phyloP scores from a whole-genome alignment of 1,140 invertebrate genomes.

The Copidosoma floridanum region DNA sequence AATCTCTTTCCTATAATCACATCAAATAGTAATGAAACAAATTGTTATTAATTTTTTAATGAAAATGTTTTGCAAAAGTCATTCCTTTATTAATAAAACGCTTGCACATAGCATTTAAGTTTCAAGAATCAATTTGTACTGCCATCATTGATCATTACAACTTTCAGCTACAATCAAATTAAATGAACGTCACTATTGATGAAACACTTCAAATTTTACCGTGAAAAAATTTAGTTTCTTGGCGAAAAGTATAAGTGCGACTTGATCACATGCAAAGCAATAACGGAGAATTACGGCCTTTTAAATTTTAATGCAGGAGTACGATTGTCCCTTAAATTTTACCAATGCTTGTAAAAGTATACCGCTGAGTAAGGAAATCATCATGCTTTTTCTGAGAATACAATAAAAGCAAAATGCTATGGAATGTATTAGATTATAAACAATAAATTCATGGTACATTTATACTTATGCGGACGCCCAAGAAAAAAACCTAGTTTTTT shows the following conservation, averaged over 20 bases:
- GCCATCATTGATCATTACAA: neutral
- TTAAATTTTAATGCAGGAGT: neutral
- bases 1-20: neutral
- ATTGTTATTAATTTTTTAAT: slow-evolving; percentile 14
- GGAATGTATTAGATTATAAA: too few relatives aligned
- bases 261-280: too few relatives aligned
- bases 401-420: too few relatives aligned
- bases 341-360: too few relatives aligned
- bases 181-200: neutral
- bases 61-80: slow-evolving; percentile 9
- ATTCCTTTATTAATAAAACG: slow-evolving; percentile 11
- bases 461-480: too few relatives aligned
- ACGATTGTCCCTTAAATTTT: neutral
- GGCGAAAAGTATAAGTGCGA: too few relatives aligned
- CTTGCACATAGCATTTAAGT: slow-evolving; percentile 15
- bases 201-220: slow-evolving; percentile 7
- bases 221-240: too few relatives aligned
- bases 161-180: slow-evolving; percentile 1
- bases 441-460: too few relatives aligned
- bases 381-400: too few relatives aligned
- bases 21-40: neutral
- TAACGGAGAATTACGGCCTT: neutral
- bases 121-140: neutral
- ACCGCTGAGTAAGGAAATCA: too few relatives aligned
- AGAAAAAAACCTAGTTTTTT: too few relatives aligned